Evolutionary conservation across 2,888 invertebrate genomes (phyloP).

Genomic region (Deilephila elpenor): DNA sequence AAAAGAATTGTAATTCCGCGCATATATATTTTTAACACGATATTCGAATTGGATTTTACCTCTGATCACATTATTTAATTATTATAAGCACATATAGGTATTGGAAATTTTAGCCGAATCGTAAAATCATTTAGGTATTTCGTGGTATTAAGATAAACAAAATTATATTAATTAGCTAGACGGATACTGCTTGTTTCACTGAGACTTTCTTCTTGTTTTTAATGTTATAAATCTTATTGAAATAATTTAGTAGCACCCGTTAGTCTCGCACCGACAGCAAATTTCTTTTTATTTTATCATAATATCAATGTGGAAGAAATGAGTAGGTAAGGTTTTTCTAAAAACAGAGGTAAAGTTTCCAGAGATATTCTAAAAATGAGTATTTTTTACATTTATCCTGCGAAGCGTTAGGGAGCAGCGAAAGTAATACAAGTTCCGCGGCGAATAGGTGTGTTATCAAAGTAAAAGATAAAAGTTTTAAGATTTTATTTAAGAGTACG

Average conservation of each 20-base stretch:
- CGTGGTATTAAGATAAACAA: neutral
- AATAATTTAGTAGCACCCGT: neutral
- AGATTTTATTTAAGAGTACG: conserved; percentile 71
- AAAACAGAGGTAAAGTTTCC: conserved; percentile 5
- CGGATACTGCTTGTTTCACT: no score
- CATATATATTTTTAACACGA: conserved; percentile 63
- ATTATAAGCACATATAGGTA: conserved; percentile 47
- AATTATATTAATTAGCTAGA: neutral
- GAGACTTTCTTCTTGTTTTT: neutral
- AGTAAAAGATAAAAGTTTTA: conserved; percentile 76
- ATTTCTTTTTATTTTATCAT: neutral
- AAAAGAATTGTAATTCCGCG: conserved; percentile 75
- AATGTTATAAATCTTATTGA: neutral
- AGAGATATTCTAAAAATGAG: neutral
- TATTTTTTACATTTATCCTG: conserved; percentile 23
- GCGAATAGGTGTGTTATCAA: conserved; percentile 66
- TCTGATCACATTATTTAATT: conserved; percentile 51
- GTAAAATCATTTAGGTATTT: conserved; percentile 6
- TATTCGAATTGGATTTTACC: conserved; percentile 31
- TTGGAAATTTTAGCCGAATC: conserved; percentile 44
- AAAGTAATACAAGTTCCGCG: conserved; percentile 58
- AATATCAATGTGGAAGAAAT: neutral
- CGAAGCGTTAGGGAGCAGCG: conserved; percentile 39
- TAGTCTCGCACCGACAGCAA: neutral
- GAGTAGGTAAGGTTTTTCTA: neutral